Base-by-base conservation (phyloP, 2,113 vertebrate genomes). In the Entomyzon cyanotis region DNA sequence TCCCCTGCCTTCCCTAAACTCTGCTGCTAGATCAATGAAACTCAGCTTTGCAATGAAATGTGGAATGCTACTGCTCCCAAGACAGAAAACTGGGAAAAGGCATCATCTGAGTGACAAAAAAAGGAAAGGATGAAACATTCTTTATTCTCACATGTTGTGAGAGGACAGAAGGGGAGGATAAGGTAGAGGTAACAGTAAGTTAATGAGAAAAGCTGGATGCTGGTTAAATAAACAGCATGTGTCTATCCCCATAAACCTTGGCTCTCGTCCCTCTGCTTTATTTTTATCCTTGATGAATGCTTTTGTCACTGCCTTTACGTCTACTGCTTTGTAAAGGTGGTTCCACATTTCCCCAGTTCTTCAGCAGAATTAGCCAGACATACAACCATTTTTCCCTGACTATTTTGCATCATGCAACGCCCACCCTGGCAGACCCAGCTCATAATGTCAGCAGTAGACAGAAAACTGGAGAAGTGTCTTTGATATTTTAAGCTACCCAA, bases 41-140 rank as follows among this genome's bases (percentile, higher is more conserved):
- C 33, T 18, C 79, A 77, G 94, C 55, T 84, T 63, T 81, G 55
- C 83, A 69, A 64, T 10, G 58, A 64, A 83, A 76, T 31, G 74
- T 67, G 58, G 55, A 96, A 86, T 1, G 5, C 59, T 76, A 11
- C 41, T 16, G 59, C 78, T 93, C 84, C 58, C 49, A 42, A 85
- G 85, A 44, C 75, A 84, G 83, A 73, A 84, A 94, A 81, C 76
- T 87, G 91, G 91, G 55, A 92, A 93, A 94, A 92, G 87, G 56
- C 80, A 78, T 44, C 86, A 92, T 69, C 77, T 18, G 18, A 70
- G 69, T 47, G 89, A 87, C 64, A 93, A 93, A 74, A 88, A 44
- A 71, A 76, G 64, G 60, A 63, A 77, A 11, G 20, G 68, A 81
- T 70, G 83, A 80, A 92, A 50, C 49, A 46, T 17, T 64, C 58